Evolutionary conservation across 1,140 invertebrate genomes (phyloP), one percentile per base, ranked within the genome.

Genomic region (Ceratosolen fusciceps): DNA sequence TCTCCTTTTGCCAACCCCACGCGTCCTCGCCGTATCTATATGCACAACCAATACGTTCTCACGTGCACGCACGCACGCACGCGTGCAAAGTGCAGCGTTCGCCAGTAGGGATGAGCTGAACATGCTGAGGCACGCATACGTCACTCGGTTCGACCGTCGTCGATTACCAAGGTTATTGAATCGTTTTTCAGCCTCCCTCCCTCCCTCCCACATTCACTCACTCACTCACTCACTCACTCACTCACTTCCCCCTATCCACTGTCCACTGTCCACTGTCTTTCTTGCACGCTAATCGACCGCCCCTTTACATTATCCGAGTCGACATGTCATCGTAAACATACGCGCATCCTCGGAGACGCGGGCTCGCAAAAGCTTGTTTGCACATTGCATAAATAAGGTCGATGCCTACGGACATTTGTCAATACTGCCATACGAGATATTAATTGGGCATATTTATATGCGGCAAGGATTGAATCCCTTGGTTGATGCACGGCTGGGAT

Each of bases 131-230:
- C 49, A 54, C 29, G 21, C 70, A 56, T 65, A 65, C 60, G 60
- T 65, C 70, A 56, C 70, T 54, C 70, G 70, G n/a, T 9, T n/a
- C 70, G 29, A 47, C 39, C 47, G n/a, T 54, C 24, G 37, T 72
- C 71, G 71, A 74, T 74, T 74, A 74, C 58, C 71, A 43, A 24
- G 71, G 31, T 74, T 74, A 74, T 74, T 74, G 71, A 74, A 74
- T 58, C 52, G 54, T 60, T 74, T 60, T 56, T 74, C 70, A 47
- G 7, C 39, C 43, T 70, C 21, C 60, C 29, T 34, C 39, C 31
- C 67, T 1, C 21, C 43, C 43, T 12, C 43, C 26, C 16, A 8
- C 67, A 5, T n/a, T n/a, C 58, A 5, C 58, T 3, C 58, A 8
- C n/a, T 68, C 24, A 7, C 43, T 47, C 43, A 16, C 8, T 16